Base-by-base conservation (phyloP, 2,113 vertebrate species). In the Syrmaticus mikado region DNA sequence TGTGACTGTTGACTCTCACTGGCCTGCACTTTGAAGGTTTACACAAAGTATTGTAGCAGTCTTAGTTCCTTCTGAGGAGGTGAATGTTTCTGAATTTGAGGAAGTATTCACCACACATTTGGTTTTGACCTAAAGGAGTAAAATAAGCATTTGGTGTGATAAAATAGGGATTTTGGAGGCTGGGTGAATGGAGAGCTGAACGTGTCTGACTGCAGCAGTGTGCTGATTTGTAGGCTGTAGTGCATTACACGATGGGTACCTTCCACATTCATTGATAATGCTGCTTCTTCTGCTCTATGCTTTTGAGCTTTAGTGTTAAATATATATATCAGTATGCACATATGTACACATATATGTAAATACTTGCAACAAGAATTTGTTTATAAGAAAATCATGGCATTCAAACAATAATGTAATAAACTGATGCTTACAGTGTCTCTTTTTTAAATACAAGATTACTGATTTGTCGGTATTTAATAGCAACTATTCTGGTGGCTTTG, bases 221-320 rank as follows among this genome's bases (percentile, higher is more conserved):
- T 5, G 6, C 28, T 89, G 75, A 30, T 85, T 43, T 87, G 28
- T 19, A 87, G 36, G n/a, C 36, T 74, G 24, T 58, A 80, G 34
- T 38, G 79, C 55, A 10, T 55, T 40, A 32, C 43, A 20, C 46
- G 41, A 11, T 24, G 61, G 32, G 28, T 34, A 52, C 2, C 28
- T n/a, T 27, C 32, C 79, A 94, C 93, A 93, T 87, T 88, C 43
- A 15, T 36, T 91, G 58, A 38, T 74, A 88, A 64, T 34, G 86
- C 85, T 73, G n/a, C 32, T 64, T 3, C 28, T 71, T 60, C 14
- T 94, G 58, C 53, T 64, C 24, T n/a, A 17, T 76, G 67, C 34
- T 81, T 70, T 52, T 85, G 10, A 93, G 43, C 43, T 57, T 6
- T 16, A 45, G 24, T n/a, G 45, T 83, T 87, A 41, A 92, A 57